These are phyloP conservation scores for Drosophila flavopinicola DNA, from an alignment of 2,888 invertebrate genomes.

Conservation along the genomic window DNA sequence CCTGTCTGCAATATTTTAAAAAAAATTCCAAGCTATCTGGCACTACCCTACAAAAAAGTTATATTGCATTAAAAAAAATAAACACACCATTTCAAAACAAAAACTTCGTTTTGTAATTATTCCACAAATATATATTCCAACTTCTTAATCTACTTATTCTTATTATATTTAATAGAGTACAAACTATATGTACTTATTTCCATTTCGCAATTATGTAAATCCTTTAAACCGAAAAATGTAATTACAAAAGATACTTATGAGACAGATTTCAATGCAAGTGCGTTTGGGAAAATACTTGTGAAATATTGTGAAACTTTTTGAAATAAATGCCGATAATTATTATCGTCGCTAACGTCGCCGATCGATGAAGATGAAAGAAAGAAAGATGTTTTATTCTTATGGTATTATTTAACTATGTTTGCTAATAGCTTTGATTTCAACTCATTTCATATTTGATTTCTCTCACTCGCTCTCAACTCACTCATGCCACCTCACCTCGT, in stretches of 20 bases:
- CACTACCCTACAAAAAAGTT: too few relatives aligned
- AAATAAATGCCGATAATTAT: constrained; percentile 37
- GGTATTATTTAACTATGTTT: constrained; percentile 66
- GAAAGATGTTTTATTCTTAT: constrained; percentile 66
- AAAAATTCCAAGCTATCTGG: too few relatives aligned
- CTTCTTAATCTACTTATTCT: constrained; percentile 30
- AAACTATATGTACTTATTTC: constrained; percentile 59
- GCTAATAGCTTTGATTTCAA: constrained; percentile 61
- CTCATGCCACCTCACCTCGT: constrained; percentile 41
- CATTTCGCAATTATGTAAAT: constrained; percentile 56
- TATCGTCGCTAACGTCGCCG: constrained; percentile 47
- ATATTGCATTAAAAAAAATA: constrained; percentile 43
- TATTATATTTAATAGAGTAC: constrained; percentile 48
- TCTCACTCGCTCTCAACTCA: constrained; percentile 42
- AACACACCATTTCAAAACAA: constrained; percentile 13
- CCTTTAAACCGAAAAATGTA: constrained; percentile 50
- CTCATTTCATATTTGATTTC: constrained; percentile 54
- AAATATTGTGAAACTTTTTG: constrained; percentile 43
- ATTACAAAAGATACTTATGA: constrained; percentile 84
- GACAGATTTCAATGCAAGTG: constrained; percentile 84
- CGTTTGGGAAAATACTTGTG: constrained; percentile 83
- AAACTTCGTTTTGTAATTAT: constrained; percentile 25
- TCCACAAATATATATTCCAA: constrained; percentile 31
- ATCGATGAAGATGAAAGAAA: constrained; percentile 64
- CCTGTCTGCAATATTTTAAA: constrained; percentile 1